These are phyloP conservation scores for Lampropteryx suffumata DNA, from an alignment of 2,888 invertebrate species.

Conservation along the genomic window DNA sequence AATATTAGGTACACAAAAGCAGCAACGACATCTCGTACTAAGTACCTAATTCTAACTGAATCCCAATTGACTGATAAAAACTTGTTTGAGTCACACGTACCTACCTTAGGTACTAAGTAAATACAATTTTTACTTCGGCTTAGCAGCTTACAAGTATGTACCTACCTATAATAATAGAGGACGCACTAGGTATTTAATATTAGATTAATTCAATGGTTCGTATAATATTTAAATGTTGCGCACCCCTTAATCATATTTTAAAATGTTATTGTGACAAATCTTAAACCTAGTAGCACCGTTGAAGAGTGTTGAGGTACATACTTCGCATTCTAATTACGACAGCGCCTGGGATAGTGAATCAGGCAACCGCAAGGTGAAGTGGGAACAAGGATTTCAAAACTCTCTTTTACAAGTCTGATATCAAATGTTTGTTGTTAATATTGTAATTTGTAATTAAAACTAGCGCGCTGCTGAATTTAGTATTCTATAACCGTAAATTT, in stretches of 20 bases:
- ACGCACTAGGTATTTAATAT: slow-evolving; percentile 3
- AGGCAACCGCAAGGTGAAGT: slow-evolving; percentile 39
- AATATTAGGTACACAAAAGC: no score
- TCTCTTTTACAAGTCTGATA: slow-evolving; percentile 57
- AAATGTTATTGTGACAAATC: slow-evolving; percentile 1
- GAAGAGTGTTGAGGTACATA: slow-evolving; percentile 4
- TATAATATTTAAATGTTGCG: slow-evolving; percentile 10
- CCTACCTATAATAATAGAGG: neutral
- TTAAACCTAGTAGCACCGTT: neutral
- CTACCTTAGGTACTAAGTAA: no score
- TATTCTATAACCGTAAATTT: slow-evolving; percentile 60
- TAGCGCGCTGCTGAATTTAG: slow-evolving; percentile 50
- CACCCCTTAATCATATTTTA: slow-evolving; percentile 10
- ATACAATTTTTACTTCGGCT: neutral
- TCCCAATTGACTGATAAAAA: neutral
- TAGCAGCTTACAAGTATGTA: neutral
- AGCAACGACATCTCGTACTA: neutral
- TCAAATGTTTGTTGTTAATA: slow-evolving; percentile 43
- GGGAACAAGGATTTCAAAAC: slow-evolving; percentile 48
- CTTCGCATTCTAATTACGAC: slow-evolving; percentile 1
- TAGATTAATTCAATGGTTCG: slow-evolving; percentile 7
- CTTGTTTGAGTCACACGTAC: neutral
- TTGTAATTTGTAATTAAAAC: slow-evolving; percentile 22
- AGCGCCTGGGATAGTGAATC: slow-evolving; percentile 29
- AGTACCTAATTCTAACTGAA: no score